These are phyloP conservation scores for Ardeotis arabs DNA, from an alignment of 2,113 vertebrate genomes.

Conservation along the genomic window DNA sequence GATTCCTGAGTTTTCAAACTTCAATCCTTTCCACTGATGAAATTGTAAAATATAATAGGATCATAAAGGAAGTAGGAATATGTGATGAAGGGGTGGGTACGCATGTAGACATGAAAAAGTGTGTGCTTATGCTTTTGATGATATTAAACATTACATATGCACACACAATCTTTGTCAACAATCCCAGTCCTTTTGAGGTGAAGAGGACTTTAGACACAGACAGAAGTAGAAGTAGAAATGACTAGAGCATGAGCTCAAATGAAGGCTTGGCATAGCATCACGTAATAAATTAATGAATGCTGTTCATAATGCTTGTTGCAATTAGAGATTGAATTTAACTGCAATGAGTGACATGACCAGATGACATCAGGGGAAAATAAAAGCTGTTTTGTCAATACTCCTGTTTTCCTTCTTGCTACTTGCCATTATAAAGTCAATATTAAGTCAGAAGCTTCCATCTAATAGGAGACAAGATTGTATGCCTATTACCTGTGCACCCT, in stretches of 20 bases:
- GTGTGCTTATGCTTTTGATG: not conserved
- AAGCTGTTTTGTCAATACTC: constrained; percentile 23
- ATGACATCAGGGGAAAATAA: constrained; percentile 23
- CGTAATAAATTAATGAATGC: constrained; percentile 2
- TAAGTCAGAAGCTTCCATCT: constrained; percentile 11
- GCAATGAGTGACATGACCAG: not conserved
- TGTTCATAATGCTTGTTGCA: not conserved
- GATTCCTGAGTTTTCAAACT: not conserved
- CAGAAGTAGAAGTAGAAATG: not conserved
- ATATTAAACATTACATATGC: not conserved
- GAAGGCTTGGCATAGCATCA: not conserved
- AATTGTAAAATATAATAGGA: not conserved
- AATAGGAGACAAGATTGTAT: not conserved
- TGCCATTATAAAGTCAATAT: not conserved
- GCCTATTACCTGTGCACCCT: not conserved
- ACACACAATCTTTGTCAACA: not conserved
- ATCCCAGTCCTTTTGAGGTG: not conserved
- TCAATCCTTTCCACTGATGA: not conserved
- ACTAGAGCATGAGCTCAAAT: not conserved
- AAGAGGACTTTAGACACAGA: not conserved
- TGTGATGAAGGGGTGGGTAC: not conserved
- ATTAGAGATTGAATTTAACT: constrained; percentile 8
- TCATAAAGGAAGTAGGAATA: not conserved
- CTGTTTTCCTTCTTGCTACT: not conserved
- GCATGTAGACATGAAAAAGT: not conserved